A percentile compares a stretch with the other conserved stretches of the same genome.
Conservation (phyloP, 2,888 invertebrate species). For the Desoria tigrina region DNA sequence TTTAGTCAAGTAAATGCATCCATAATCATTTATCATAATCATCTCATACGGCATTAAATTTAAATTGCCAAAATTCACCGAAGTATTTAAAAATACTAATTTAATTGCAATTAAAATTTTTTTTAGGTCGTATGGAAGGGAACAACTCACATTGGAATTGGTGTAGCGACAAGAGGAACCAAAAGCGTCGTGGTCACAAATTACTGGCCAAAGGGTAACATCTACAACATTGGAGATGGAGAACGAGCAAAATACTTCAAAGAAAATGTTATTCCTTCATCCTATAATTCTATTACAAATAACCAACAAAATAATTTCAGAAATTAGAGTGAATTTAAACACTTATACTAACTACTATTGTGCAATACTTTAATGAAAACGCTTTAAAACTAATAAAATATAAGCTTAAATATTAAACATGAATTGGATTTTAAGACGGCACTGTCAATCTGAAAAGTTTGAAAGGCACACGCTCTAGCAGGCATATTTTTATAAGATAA, state of each 20-base stretch:
- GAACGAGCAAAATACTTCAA: slow-evolving; percentile 39
- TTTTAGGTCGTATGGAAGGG: slow-evolving; percentile 35
- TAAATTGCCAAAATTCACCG: not conserved
- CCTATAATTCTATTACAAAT: slow-evolving; percentile 18
- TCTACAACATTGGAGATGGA: slow-evolving; percentile 40
- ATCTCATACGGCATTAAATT: not conserved
- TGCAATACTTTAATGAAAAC: too few species aligned
- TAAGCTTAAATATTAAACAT: too few species aligned
- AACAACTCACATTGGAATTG: slow-evolving; percentile 42
- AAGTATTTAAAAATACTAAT: not conserved
- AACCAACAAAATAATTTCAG: slow-evolving; percentile 1
- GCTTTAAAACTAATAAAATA: too few species aligned
- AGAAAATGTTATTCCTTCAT: slow-evolving; percentile 42
- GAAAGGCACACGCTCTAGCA: too few species aligned
- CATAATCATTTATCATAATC: not conserved
- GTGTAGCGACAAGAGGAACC: slow-evolving; percentile 39
- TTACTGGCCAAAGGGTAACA: slow-evolving; percentile 45
- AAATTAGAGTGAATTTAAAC: too few species aligned
- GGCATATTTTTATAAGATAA: too few species aligned
- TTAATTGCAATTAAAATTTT: slow-evolving; percentile 5
- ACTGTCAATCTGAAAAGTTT: too few species aligned
- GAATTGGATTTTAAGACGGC: too few species aligned
- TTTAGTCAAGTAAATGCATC: slow-evolving; percentile 30
- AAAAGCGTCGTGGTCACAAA: slow-evolving; percentile 44
- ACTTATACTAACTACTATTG: too few species aligned